Conservation (phyloP, 2,888 invertebrate species). For the Noctua janthe region DNA sequence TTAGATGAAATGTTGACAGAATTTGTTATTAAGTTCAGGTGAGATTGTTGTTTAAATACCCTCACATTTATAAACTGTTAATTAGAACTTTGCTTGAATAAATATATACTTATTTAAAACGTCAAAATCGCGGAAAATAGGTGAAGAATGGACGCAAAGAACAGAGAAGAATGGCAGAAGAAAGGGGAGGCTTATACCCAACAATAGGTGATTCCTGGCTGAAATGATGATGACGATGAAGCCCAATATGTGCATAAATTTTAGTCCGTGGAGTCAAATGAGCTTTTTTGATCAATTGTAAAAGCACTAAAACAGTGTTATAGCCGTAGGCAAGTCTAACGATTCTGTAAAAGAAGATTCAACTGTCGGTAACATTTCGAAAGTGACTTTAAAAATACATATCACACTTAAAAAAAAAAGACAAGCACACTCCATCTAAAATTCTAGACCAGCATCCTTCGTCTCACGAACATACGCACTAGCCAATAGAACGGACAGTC, state of each 20-base stretch:
- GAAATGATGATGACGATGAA: not conserved
- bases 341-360: not conserved
- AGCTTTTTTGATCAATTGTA: not conserved
- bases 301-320: not conserved
- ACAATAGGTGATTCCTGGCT: not conserved
- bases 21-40: constrained; percentile 1
- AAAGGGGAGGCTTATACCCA: not conserved
- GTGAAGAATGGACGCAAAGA: not conserved
- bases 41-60: not conserved
- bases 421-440: constrained; percentile 1
- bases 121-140: not conserved
- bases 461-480: constrained; percentile 48
- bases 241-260: not conserved
- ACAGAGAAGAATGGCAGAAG: not conserved
- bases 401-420: not conserved
- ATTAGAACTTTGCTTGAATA: not conserved
- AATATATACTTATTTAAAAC: not conserved
- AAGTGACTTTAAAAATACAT: not conserved
- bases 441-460: constrained; percentile 6
- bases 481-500: constrained; percentile 60
- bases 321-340: too few relatives aligned
- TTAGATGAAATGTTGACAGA: not conserved
- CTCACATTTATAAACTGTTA: not conserved
- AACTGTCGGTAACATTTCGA: not conserved
- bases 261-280: not conserved